Conservation (phyloP, 2,797 vertebrate genomes). For the Etheostoma nigrum region DNA sequence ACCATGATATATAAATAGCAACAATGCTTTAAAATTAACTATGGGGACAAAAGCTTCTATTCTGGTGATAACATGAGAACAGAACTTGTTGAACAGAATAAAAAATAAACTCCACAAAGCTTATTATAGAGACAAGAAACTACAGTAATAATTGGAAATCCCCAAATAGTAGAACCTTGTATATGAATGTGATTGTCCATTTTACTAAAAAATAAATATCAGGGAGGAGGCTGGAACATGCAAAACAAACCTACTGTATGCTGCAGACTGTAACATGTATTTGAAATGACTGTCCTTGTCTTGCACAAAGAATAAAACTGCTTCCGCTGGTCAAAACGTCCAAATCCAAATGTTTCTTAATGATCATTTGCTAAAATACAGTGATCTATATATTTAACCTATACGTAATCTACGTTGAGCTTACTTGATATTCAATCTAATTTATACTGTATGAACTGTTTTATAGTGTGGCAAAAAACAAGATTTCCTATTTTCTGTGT, state of each 20-base stretch:
- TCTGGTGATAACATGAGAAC: conserved; percentile 6
- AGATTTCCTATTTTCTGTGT: conserved; percentile 4
- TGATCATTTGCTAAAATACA: conserved; percentile 8
- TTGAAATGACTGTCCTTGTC: neutral
- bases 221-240: neutral
- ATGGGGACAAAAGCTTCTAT: neutral
- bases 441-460: neutral
- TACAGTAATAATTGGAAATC: neutral
- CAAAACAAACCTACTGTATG: neutral
- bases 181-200: conserved; percentile 7
- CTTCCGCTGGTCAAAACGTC: neutral
- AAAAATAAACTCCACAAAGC: neutral
- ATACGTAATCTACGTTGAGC: neutral
- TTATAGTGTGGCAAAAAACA: conserved; percentile 15
- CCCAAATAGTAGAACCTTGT: neutral
- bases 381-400: neutral
- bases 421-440: conserved; percentile 1
- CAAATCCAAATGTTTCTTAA: neutral
- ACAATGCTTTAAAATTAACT: neutral
- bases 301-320: neutral
- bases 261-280: neutral
- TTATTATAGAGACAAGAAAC: neutral
- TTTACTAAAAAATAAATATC: conserved; percentile 17
- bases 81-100: neutral
- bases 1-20: neutral